Base-by-base conservation (phyloP, 1,140 invertebrate species). In the Zophobas atratus region DNA sequence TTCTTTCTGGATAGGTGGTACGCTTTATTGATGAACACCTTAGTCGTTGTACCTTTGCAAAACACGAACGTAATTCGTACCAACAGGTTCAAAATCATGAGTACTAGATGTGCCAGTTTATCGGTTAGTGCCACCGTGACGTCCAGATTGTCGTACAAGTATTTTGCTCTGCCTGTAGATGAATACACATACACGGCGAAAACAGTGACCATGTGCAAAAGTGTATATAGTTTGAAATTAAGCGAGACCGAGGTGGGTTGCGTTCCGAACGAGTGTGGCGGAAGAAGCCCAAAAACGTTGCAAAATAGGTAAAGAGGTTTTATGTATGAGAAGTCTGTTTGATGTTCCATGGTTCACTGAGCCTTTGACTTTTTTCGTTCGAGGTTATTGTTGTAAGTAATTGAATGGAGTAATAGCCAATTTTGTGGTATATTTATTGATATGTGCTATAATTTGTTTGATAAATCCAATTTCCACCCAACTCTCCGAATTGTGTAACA, bases 261-360 rank as follows among this genome's bases (percentile, higher is more conserved):
- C 0, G 53, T 33, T 4, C 53, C 53, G 2, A 55, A 55, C 4
- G 33, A 34, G 20, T 55, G 53, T 6, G 53, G 53, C 1, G 53
- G 53, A 5, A 55, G 35, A 55, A 55, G 35, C 2, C 53, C 53
- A 5, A 55, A 55, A 55, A 55, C 35, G 32, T 55, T 55, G 35
- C 53, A 55, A n/a, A 32, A 34, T 5, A 55, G 1, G 35, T 55
- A 55, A 2, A 55, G 6, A 8, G 20, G 35, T 6, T 34, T 55
- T 1, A 55, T 33, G 6, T 55, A 55, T 34, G 32, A 4, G 6
- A 20, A 55, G 32, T 55, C 53, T 5, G 43, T 8, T 46, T 46
- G 43, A 4, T 1, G 33, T 5, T 55, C 32, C 53, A 55, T 55
- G 33, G 20, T 55, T 20, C 20, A 20, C 20, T 20, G 20, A 20